Conservation (phyloP, 1,140 invertebrate genomes). For the Sminthurinus signatus region DNA sequence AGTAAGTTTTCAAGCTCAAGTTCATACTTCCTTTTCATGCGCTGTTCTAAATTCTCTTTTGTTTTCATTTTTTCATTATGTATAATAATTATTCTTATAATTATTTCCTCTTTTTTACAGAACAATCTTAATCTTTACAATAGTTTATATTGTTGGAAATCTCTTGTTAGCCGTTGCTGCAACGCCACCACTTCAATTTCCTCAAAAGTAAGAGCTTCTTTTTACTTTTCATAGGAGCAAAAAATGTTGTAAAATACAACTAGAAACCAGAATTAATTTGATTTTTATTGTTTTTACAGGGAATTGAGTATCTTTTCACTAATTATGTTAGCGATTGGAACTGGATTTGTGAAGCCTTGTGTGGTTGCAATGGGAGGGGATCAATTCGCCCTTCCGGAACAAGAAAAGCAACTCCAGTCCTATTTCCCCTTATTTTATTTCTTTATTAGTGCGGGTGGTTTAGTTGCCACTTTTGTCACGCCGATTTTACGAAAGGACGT, state of each 20-base stretch:
- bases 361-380: slow-evolving; percentile 52
- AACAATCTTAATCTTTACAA: slow-evolving; percentile 79
- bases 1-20: slow-evolving; percentile 44
- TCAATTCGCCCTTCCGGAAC: slow-evolving; percentile 44
- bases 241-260: background rate
- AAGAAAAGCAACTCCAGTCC: slow-evolving; percentile 46
- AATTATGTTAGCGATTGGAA: slow-evolving; percentile 75
- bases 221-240: background rate
- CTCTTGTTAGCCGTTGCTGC: slow-evolving; percentile 65
- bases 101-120: slow-evolving; percentile 46
- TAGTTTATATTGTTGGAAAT: slow-evolving; percentile 80
- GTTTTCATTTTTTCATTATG: background rate
- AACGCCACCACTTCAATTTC: slow-evolving; percentile 51
- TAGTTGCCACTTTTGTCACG: slow-evolving; percentile 53
- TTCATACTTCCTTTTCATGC: background rate
- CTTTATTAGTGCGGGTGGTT: slow-evolving; percentile 54
- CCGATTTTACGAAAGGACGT: slow-evolving; percentile 64
- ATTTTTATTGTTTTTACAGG: slow-evolving; percentile 47
- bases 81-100: background rate
- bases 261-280: background rate
- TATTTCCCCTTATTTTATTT: slow-evolving; percentile 58
- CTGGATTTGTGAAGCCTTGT: slow-evolving; percentile 96
- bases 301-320: slow-evolving; percentile 67
- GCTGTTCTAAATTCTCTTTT: background rate
- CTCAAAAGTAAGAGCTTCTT: slow-evolving; percentile 48